Conservation (phyloP, 2,797 vertebrate species). For the Leuciscus waleckii region DNA sequence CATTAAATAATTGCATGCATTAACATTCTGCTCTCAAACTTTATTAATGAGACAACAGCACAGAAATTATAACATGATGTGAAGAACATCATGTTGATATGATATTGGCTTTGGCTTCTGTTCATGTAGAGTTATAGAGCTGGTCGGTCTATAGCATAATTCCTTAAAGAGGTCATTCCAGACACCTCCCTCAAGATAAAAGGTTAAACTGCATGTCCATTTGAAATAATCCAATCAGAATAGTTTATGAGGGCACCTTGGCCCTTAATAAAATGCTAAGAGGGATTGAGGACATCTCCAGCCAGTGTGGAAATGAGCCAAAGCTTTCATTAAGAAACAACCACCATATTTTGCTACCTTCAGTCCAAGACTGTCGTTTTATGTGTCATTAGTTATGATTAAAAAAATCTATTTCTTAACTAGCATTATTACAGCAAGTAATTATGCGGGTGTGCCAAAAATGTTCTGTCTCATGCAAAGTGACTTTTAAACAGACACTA, state of each 20-base stretch:
- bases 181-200: background rate
- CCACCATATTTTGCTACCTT: conserved; percentile 14
- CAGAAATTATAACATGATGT: conserved; percentile 8
- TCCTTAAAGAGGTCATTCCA: conserved; percentile 3
- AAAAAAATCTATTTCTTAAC: background rate
- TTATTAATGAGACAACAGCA: conserved; percentile 38
- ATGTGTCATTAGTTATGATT: conserved; percentile 10
- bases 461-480: conserved; percentile 4
- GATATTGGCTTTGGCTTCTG: background rate
- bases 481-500: conserved; percentile 1
- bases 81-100: background rate
- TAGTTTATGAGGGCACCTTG: conserved; percentile 60
- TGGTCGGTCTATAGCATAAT: background rate
- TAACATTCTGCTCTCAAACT: conserved; percentile 6
- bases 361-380: conserved; percentile 20
- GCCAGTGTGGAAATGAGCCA: conserved; percentile 53
- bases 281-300: conserved; percentile 45
- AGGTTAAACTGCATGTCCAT: conserved; percentile 39
- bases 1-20: background rate
- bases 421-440: conserved; percentile 16
- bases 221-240: conserved; percentile 49
- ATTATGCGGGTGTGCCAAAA: background rate
- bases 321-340: conserved; percentile 51
- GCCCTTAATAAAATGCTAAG: conserved; percentile 46
- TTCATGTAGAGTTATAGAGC: background rate